Conservation (phyloP, 1,140 invertebrate species). For the Meloidogyne exigua region DNA sequence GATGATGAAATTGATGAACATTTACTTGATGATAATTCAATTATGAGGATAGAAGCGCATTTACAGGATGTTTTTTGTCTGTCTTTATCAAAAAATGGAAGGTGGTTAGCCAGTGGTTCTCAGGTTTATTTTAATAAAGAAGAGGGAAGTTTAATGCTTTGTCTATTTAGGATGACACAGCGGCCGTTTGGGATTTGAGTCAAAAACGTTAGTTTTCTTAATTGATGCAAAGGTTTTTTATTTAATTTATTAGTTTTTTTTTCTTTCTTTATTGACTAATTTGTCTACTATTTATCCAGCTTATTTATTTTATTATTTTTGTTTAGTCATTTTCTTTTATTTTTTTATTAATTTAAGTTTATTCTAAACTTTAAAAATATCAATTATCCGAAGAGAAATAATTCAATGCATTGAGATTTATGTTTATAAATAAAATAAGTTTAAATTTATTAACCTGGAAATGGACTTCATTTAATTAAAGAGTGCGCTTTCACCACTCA, state of each 20-base stretch:
- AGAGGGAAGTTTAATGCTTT: not conserved
- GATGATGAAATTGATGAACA: slow-evolving; percentile 21
- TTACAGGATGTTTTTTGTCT: slow-evolving; percentile 44
- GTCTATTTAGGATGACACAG: slow-evolving; percentile 34
- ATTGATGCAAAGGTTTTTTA: not conserved
- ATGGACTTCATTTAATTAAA: too few relatives aligned
- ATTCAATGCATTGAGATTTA: too few relatives aligned
- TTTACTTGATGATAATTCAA: slow-evolving; percentile 27
- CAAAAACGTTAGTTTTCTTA: not conserved
- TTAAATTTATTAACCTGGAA: too few relatives aligned
- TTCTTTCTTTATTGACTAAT: too few relatives aligned
- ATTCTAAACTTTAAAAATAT: too few relatives aligned
- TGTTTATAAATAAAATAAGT: too few relatives aligned
- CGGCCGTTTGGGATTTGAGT: slow-evolving; percentile 33
- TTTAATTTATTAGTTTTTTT: not conserved
- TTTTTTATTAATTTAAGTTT: too few relatives aligned
- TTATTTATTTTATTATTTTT: too few relatives aligned
- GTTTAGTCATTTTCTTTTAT: too few relatives aligned
- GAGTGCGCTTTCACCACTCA: too few relatives aligned
- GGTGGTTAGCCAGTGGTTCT: slow-evolving; percentile 25
- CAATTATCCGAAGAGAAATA: too few relatives aligned
- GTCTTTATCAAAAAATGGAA: slow-evolving; percentile 24
- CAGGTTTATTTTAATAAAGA: slow-evolving; percentile 20
- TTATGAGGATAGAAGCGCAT: slow-evolving; percentile 22
- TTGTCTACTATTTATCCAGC: too few relatives aligned